phyloP scores from a whole-genome alignment of 1,140 invertebrate species.

The Leptinotarsa lineolata region DNA sequence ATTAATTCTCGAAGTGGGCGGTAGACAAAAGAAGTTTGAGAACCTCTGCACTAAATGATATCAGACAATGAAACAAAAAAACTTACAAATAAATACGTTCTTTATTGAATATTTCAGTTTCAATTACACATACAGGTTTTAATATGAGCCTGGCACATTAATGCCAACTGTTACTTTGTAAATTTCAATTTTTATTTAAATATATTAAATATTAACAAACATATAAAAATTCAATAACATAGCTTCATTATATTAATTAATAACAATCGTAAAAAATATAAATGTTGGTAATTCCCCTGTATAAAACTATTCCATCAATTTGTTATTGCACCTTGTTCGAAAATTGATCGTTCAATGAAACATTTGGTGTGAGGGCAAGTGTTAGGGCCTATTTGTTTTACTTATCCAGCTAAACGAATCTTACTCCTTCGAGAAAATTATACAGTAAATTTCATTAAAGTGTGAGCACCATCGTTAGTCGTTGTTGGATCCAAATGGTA shows the following conservation, averaged over 20 bases:
- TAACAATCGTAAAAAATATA: conserved; percentile 12
- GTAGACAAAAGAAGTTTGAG: no score
- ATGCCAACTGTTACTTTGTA: neutral
- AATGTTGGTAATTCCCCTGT: conserved; percentile 11
- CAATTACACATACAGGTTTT: conserved; percentile 22
- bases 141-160: conserved; percentile 8
- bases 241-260: conserved; percentile 17
- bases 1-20: no score
- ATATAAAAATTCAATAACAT: conserved; percentile 25
- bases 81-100: conserved; percentile 25
- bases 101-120: conserved; percentile 21
- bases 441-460: neutral
- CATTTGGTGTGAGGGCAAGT: conserved; percentile 16
- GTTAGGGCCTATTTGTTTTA: conserved; percentile 17
- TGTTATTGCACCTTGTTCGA: conserved; percentile 21
- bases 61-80: neutral
- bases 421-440: neutral
- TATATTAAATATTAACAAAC: conserved; percentile 26
- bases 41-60: no score
- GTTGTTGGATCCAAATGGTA: neutral
- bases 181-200: conserved; percentile 10
- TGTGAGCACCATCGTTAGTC: neutral
- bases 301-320: conserved; percentile 12
- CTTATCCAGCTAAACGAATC: neutral
- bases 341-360: conserved; percentile 6